Percentiles rank a stretch among this genome's conserved stretches.
Conservation (phyloP, 2,113 vertebrate genomes). For the Leucopsar rothschildi region DNA sequence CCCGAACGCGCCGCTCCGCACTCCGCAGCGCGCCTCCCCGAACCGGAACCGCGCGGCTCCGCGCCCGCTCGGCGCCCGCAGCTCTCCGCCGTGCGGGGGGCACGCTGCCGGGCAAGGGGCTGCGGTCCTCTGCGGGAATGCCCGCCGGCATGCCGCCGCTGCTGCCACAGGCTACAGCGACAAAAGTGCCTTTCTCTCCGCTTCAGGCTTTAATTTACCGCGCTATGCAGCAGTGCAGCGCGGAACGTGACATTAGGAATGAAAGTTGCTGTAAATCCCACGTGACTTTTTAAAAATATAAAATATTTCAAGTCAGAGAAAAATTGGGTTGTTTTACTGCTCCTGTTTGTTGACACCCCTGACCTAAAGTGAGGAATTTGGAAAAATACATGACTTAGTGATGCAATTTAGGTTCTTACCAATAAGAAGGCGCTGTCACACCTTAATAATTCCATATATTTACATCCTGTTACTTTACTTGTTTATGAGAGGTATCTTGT, state of each 20-base stretch:
- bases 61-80: neutral
- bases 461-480: neutral
- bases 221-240: accelerated
- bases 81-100: neutral
- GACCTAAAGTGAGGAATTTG: neutral
- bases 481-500: neutral
- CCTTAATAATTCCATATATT: neutral
- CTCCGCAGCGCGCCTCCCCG: accelerated
- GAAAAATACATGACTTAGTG: neutral
- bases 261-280: neutral
- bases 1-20: too few species aligned
- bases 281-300: neutral
- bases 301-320: neutral
- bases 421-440: neutral
- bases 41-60: neutral
- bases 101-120: neutral
- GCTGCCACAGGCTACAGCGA: neutral
- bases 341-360: neutral
- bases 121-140: neutral
- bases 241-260: neutral
- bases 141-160: neutral
- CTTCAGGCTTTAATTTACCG: neutral
- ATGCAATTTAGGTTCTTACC: neutral
- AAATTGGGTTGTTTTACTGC: neutral
- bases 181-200: neutral